Evolutionary conservation across 2,113 vertebrate genomes (phyloP), one percentile per base, ranked within the genome.

Genomic region (Erpornis zantholeuca): DNA sequence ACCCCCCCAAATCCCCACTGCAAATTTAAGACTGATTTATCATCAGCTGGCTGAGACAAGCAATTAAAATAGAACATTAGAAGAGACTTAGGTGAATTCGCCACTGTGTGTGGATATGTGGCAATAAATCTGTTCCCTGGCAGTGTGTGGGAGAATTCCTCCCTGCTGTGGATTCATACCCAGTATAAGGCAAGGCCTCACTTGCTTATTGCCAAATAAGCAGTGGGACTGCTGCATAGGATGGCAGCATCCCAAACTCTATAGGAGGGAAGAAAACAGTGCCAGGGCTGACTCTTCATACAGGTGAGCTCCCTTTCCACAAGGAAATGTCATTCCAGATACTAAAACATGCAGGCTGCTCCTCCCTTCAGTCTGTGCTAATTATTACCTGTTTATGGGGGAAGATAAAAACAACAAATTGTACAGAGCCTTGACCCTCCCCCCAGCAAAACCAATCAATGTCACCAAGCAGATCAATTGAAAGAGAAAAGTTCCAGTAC

Each of bases 61-160:
- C 66, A 94, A 95, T 92, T 95, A 95, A 90, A 94, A 94, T 45
- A 72, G 47, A 83, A 72, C 52, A 76, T 72, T 61, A 86, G 53
- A 56, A 73, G 71, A 83, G 42, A 63, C 61, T 68, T 50, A 84
- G 88, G 88, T 94, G 77, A 78, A 88, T 92, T 65, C 78, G 9
- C 85, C 75, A 85, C 86, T 8, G 57, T 68, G 76, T 68, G 64
- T 70, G 47, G 45, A 33, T 94, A 50, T 25, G 63, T 81, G 77
- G 89, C 93, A 95, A 86, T 86, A 94, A 94, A 84, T 95, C 83
- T 95, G 90, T 94, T 96, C 86, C 54, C 91, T 94, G 80, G 78
- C 88, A 73, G 73, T 29, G 68, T 94, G 95, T 96, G 92, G 94
- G 95, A 96, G 95, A 97, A 95, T 86, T 96, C 69, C 90, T 95